Conservation (phyloP, 2,113 vertebrate genomes). For the Bubo scandiacus region DNA sequence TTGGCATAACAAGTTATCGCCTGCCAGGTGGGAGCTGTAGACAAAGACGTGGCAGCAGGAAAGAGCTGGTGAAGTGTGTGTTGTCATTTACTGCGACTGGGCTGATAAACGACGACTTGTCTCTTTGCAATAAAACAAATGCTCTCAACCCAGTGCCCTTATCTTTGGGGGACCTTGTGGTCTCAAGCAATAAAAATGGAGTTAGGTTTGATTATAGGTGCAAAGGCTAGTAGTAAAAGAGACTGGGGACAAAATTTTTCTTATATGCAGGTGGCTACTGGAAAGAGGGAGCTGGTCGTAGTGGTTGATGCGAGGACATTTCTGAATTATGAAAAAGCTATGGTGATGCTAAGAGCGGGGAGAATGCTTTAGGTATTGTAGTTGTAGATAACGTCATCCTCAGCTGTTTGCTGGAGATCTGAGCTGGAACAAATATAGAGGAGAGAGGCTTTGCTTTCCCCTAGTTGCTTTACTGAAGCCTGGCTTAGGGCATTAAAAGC, state of each 20-base stretch:
- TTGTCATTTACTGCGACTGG: rapidly evolving
- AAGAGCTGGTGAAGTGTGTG: background rate
- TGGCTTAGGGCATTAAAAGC: background rate
- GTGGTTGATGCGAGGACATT: background rate
- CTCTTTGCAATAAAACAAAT: background rate
- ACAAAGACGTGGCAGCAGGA: background rate
- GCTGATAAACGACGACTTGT: background rate
- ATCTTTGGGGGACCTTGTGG: background rate
- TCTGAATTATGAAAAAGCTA: background rate
- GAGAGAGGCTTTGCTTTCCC: background rate
- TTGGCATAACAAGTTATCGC: background rate
- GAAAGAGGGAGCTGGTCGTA: background rate
- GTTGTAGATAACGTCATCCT: background rate
- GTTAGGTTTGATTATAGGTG: background rate
- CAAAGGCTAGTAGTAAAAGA: background rate
- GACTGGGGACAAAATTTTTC: background rate
- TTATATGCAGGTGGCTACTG: background rate
- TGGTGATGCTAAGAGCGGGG: background rate
- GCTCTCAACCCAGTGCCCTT: background rate
- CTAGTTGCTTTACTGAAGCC: background rate
- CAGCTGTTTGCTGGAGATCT: background rate
- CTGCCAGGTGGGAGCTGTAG: background rate
- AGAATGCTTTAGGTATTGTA: background rate
- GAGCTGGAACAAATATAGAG: background rate
- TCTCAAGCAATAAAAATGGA: background rate